Evolutionary conservation across 92 coral and sea anemone species (phyloP), one percentile per base, ranked within the genome.

Genomic region (Epizoanthus stellaris): DNA sequence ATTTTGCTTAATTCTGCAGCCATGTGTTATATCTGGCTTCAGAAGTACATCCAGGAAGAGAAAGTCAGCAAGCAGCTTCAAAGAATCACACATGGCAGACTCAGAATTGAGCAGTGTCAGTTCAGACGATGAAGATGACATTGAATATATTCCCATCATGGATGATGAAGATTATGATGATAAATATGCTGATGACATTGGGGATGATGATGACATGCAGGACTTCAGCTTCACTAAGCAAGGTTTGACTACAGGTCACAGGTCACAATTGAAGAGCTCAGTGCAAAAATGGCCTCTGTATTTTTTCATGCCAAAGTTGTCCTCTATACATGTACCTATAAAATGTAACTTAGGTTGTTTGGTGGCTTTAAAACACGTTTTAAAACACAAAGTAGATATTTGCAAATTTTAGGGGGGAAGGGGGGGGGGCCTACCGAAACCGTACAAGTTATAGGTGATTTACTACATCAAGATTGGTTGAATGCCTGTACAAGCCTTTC

Each of bases 141-240:
- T 15, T 20, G 69, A 64, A 21, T 64, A 64, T 36, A 36, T 20
- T 20, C 69, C 69, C 3, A 21, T 11, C 14, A 20, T 64, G 23
- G 69, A 64, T 64, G 69, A 64, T 20, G 69, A 64, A 20, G 69
- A 64, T 64, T 25, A 64, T 21, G 34, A 64, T 20, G 38, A 64
- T 21, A 21, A 64, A 6, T 15, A 20, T 64, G 69, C 3, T 4
- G 34, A 20, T 20, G 69, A 64, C n/a, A 21, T 13, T 64, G 9
- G 11, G 52, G 69, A 64, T 23, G 21, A 23, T 64, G 39, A 64
- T 64, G 69, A 64, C 8, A 2, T 2, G 21, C 38, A 64, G 38
- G 2, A 45, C 52, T 45, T 45, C 52, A 45, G 8, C 52, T 45
- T 64, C 9, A 4, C 34, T 10, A 64, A n/a, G 9, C 23, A 64